Base-by-base conservation (phyloP, 2,888 invertebrate species). In the Drosophila macrothrix region DNA sequence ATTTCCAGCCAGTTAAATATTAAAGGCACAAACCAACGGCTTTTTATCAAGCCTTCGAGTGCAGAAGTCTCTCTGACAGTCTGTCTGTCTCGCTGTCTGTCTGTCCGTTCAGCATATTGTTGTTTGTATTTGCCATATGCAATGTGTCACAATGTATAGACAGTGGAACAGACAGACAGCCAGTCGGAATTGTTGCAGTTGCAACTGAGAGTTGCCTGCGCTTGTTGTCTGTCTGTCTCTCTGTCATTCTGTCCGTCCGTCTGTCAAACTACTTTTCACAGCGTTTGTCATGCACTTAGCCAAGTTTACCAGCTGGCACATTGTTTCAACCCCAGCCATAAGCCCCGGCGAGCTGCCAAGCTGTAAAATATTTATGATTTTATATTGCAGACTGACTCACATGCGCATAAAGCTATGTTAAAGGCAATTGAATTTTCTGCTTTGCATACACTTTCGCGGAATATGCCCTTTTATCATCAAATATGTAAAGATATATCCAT, bases 251-350 rank as follows among this genome's bases (percentile, higher is more conserved):
- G 43, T 14, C 43, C 29, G 53, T 55, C 56, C 63, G 73, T 67
- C 69, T 68, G 79, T 79, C 81, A 80, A 74, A 67, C 81, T 73
- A 74, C 72, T 78, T 67, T 81, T 85, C 82, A 67, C 61, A 63
- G 72, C 78, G 78, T 78, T 88, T 85, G 86, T 79, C 86, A 75
- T 88, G 84, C 88, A 86, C 88, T 88, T 86, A 86, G 84, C 78
- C 80, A 78, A 82, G 59, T 76, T 81, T 64, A 46, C 67, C 68
- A 85, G 72, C 84, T 79, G 76, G 43, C 53, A 39, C 61, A 56
- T 63, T 67, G 54, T 67, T 67, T 63, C 31, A 54, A 56, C 56
- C 28, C n/a, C 25, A 41, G 39, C 41, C 12, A n/a, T 25, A 16
- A 62, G 35, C 52, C 22, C 22, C 31, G 37, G 53, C 53, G n/a